Conservation (phyloP, 1,140 invertebrate species). For the Caenorhabditis briggsae region DNA sequence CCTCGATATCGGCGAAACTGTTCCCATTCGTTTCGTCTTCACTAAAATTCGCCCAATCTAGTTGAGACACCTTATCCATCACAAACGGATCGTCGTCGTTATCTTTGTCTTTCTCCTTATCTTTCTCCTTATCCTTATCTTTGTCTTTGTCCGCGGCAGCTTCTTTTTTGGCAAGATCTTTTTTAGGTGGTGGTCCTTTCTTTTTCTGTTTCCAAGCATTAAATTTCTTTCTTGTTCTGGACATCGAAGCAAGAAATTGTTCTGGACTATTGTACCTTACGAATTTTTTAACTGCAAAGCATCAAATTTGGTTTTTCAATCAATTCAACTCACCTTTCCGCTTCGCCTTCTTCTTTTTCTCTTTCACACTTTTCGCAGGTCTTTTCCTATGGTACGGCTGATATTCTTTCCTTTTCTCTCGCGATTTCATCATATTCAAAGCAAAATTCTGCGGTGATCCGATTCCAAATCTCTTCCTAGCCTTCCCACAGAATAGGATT, state of each 20-base stretch:
- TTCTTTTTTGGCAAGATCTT: too few relatives aligned
- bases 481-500: too few relatives aligned
- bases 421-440: background rate
- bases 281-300: too few relatives aligned
- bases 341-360: background rate
- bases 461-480: background rate
- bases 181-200: too few relatives aligned
- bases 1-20: background rate
- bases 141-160: too few relatives aligned
- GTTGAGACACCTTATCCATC: slow-evolving; percentile 16
- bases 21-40: background rate
- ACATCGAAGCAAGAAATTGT: too few relatives aligned
- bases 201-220: too few relatives aligned
- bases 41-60: slow-evolving; percentile 7
- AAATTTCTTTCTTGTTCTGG: too few relatives aligned
- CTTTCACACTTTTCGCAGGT: background rate
- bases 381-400: slow-evolving; percentile 31
- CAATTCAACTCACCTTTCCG: background rate
- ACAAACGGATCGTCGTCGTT: background rate
- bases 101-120: background rate
- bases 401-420: background rate
- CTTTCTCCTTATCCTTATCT: background rate
- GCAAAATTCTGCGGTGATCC: background rate
- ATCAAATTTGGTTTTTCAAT: background rate
- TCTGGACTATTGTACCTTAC: too few relatives aligned